Base-by-base conservation (phyloP, 2,113 vertebrate genomes). In the Lates calcarifer region DNA sequence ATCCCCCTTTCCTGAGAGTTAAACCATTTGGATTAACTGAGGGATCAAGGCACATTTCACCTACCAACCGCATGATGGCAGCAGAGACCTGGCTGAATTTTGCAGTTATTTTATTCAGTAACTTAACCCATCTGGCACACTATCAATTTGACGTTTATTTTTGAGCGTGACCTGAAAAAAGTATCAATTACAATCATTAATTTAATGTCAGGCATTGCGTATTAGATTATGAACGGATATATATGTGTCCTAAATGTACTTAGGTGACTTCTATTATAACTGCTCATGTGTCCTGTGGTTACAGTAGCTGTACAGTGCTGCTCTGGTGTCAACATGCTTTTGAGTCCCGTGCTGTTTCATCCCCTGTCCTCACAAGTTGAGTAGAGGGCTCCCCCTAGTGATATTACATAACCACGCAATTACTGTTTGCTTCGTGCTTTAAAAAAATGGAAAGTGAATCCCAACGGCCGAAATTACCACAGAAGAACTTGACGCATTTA, bases 361-460 rank as follows among this genome's bases (percentile, higher is more conserved):
- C 17, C 2, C 2, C 13, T 41, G 55, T 2, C 12, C 13, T 45
- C 2, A 37, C 5, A 24, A 31, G n/a, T 33, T 72, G 33, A 31
- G n/a, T 22, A 45, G 29, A 33, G 29, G 15, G 70, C 83, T 45
- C 81, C 81, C 63, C 67, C 89, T 84, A 47, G 67, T 84, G 89
- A 22, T 18, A 2, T 3, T 0, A n/a, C 0, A 24, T 55, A 24
- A 28, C 53, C 28, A 53, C 31, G 12, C 70, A 37, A 41, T 24
- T 28, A 53, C 37, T 67, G 55, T 43, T 53, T 17, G 15, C 3
- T 60, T 22, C 0, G 6, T 26, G 14, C 53, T 56, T 7, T 35
- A 6, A 12, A 24, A 24, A 22, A 56, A 26, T n/a, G 28, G 0
- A 53, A 53, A 28, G 4, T 57, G 31, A 41, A 47, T 7, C 20